phyloP scores from a whole-genome alignment of 2,888 invertebrate genomes.

The Ormyrus labotus region DNA sequence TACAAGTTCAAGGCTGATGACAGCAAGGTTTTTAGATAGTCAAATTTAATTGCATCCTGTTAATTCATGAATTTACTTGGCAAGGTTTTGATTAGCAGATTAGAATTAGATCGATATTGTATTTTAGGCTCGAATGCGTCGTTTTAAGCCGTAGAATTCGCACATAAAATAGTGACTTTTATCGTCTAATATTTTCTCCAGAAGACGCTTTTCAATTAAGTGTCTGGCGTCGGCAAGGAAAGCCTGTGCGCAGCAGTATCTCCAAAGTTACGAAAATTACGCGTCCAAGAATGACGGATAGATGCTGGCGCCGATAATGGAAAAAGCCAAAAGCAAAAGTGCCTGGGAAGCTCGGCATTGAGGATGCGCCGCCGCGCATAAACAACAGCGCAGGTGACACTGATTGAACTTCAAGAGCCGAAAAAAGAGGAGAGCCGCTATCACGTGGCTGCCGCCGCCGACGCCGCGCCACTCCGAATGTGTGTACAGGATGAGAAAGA shows the following conservation, averaged over 20 bases:
- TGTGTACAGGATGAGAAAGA: not conserved
- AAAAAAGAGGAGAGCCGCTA: conserved; percentile 1
- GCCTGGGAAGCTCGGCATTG: conserved; percentile 4
- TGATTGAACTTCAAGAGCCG: conserved; percentile 36
- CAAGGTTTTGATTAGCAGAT: too few species aligned
- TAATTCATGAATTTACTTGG: too few species aligned
- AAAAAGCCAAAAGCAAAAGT: conserved; percentile 30
- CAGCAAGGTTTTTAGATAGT: too few species aligned
- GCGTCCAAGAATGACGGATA: conserved; percentile 33
- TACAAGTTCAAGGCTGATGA: too few species aligned
- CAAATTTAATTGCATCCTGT: too few species aligned
- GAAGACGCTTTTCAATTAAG: conserved; percentile 37
- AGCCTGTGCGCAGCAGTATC: not conserved
- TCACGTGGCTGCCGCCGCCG: not conserved
- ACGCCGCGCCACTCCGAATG: conserved; percentile 2
- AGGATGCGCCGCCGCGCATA: conserved; percentile 3
- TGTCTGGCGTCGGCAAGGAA: not conserved
- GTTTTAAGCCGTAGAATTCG: too few species aligned
- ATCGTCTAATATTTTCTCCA: not conserved
- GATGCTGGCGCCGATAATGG: conserved; percentile 45
- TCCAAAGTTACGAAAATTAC: conserved; percentile 38
- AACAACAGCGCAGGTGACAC: conserved; percentile 45
- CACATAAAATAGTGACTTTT: too few species aligned
- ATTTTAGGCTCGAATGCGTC: too few species aligned
- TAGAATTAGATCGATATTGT: too few species aligned